Percentiles rank a stretch among this genome's conserved stretches.
Conservation (phyloP, 2,797 vertebrate species). For the Austrolebias charrua region DNA sequence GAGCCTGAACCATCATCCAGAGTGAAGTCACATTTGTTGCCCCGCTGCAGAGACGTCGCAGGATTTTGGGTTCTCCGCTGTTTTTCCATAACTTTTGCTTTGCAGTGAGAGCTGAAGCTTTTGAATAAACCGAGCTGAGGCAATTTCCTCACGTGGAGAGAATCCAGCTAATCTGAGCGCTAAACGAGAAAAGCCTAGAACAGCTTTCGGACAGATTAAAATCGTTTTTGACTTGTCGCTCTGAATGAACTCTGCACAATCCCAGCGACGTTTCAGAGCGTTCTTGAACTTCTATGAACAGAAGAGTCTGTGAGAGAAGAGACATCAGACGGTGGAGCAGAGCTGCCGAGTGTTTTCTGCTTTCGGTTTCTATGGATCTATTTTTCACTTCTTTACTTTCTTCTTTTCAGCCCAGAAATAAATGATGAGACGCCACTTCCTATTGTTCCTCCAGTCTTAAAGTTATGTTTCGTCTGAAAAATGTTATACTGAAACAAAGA, state of each 20-base stretch:
- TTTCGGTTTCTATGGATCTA: not conserved
- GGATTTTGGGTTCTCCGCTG: no score
- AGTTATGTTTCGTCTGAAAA: not conserved
- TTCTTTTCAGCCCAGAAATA: not conserved
- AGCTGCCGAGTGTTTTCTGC: constrained; percentile 4
- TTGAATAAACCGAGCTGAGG: constrained; percentile 6
- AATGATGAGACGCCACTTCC: not conserved
- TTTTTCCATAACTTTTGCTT: no score
- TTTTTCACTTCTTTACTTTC: constrained; percentile 1
- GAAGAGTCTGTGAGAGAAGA: constrained; percentile 5
- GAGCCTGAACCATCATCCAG: not conserved
- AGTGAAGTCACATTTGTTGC: constrained; percentile 3
- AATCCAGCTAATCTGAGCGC: constrained; percentile 25
- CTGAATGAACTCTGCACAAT: constrained; percentile 20
- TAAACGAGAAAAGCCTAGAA: constrained; percentile 2
- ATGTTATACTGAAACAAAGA: not conserved
- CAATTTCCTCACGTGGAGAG: constrained; percentile 16
- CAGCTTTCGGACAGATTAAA: constrained; percentile 18
- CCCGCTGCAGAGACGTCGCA: not conserved
- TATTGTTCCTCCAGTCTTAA: not conserved
- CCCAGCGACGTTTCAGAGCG: constrained; percentile 24
- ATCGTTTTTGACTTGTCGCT: constrained; percentile 33
- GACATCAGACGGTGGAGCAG: constrained; percentile 1
- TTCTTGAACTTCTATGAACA: constrained; percentile 12
- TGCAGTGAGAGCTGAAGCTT: not conserved